Evolutionary conservation across 2,113 vertebrate genomes (phyloP).

Genomic region (Nanorana parkeri): DNA sequence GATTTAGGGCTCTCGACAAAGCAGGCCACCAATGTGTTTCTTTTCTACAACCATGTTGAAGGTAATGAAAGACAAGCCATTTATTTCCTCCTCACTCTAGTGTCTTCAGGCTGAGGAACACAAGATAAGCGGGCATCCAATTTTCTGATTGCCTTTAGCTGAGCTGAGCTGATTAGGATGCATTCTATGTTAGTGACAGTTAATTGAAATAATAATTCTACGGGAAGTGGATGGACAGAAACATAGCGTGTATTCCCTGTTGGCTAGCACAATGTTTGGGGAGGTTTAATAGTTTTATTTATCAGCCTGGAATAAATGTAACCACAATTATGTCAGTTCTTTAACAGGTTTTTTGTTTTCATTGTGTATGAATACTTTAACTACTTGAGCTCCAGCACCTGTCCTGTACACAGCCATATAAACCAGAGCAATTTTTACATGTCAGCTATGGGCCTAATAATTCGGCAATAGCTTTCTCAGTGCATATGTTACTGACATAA

Average conservation of each 20-base stretch:
- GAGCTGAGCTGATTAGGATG: conserved; percentile 29
- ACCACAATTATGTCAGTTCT: too few species aligned
- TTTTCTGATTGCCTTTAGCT: conserved; percentile 24
- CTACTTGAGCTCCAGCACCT: too few species aligned
- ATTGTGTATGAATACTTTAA: too few species aligned
- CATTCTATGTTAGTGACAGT: background rate
- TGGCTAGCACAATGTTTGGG: background rate
- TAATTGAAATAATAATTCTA: conserved; percentile 44
- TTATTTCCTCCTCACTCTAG: background rate
- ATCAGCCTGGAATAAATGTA: too few species aligned
- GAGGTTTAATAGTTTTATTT: background rate
- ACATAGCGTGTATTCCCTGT: background rate
- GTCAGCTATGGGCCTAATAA: too few species aligned
- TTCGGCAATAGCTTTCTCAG: too few species aligned
- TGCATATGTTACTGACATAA: too few species aligned
- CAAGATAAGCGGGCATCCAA: conserved; percentile 13
- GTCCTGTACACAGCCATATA: too few species aligned
- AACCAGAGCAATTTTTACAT: too few species aligned
- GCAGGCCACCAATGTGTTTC: background rate
- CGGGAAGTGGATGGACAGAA: background rate
- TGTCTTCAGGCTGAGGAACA: conserved; percentile 1
- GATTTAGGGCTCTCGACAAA: background rate
- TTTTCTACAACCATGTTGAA: too few species aligned
- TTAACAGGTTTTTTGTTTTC: too few species aligned
- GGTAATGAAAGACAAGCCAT: background rate